Conservation (phyloP, 2,797 vertebrate species). For the Intellagama lesueurii region DNA sequence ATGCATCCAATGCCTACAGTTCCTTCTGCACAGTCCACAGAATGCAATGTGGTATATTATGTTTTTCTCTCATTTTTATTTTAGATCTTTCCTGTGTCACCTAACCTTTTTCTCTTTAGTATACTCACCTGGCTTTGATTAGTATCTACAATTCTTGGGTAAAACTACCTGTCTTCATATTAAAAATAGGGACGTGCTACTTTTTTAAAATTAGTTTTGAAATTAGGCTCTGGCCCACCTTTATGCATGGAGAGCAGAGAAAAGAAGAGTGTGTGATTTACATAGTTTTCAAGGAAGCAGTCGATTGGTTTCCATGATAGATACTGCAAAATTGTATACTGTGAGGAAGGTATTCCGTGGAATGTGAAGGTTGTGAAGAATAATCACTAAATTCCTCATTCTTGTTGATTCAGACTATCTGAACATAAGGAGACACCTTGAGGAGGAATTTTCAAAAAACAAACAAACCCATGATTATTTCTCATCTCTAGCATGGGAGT, state of each 20-base stretch:
- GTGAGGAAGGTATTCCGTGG: background rate
- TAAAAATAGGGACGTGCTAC: constrained; percentile 27
- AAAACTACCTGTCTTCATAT: constrained; percentile 72
- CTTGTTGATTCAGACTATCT: too few species aligned
- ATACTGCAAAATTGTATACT: background rate
- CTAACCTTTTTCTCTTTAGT: constrained; percentile 71
- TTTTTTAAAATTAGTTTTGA: constrained; percentile 1
- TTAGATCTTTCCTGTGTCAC: constrained; percentile 61
- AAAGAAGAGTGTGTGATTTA: background rate
- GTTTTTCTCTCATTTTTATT: constrained; percentile 71
- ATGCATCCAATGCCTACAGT: constrained; percentile 76
- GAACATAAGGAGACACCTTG: too few species aligned
- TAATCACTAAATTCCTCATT: too few species aligned
- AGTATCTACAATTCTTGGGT: constrained; percentile 71
- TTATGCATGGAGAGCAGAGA: background rate
- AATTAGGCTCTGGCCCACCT: background rate
- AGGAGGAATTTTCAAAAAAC: too few species aligned
- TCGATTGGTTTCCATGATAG: background rate
- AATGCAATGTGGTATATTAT: constrained; percentile 79
- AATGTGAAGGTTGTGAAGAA: background rate
- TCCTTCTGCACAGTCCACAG: constrained; percentile 78
- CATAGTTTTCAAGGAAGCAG: background rate
- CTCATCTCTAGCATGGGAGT: too few species aligned
- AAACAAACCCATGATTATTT: too few species aligned
- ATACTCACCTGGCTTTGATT: constrained; percentile 61